Conservation (phyloP, 2,113 vertebrate genomes). For the Peromyscus californicus region DNA sequence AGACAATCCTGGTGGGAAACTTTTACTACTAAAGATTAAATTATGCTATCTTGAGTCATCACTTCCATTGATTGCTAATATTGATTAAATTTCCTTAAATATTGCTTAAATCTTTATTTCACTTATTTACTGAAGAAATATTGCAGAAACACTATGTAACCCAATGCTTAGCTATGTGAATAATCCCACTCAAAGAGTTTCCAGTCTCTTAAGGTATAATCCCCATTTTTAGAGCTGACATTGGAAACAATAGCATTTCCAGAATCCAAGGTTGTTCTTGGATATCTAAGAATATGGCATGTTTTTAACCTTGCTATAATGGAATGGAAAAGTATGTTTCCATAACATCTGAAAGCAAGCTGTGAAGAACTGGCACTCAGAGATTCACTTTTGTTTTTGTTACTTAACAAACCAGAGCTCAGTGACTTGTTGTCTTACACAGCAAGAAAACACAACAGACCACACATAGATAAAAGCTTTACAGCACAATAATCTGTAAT, state of each 20-base stretch:
- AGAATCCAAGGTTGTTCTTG: neutral
- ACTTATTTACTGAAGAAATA: constrained; percentile 62
- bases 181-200: neutral
- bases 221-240: neutral
- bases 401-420: constrained; percentile 58
- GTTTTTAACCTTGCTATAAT: neutral
- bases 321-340: neutral
- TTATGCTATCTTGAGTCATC: constrained; percentile 65
- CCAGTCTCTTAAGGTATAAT: neutral
- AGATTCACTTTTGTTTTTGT: neutral
- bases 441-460: constrained; percentile 63
- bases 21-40: constrained; percentile 50
- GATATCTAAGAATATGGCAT: neutral
- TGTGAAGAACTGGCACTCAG: neutral
- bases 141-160: neutral
- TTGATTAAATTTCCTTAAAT: constrained; percentile 68
- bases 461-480: constrained; percentile 77
- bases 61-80: constrained; percentile 47
- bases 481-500: constrained; percentile 78
- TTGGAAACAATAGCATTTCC: neutral
- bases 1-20: constrained; percentile 52
- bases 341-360: constrained; percentile 37
- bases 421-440: constrained; percentile 47
- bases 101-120: constrained; percentile 67
- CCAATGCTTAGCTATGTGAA: neutral